Evolutionary conservation across 2,797 vertebrate species (phyloP).

Genomic region (Acipenser transmontanus): DNA sequence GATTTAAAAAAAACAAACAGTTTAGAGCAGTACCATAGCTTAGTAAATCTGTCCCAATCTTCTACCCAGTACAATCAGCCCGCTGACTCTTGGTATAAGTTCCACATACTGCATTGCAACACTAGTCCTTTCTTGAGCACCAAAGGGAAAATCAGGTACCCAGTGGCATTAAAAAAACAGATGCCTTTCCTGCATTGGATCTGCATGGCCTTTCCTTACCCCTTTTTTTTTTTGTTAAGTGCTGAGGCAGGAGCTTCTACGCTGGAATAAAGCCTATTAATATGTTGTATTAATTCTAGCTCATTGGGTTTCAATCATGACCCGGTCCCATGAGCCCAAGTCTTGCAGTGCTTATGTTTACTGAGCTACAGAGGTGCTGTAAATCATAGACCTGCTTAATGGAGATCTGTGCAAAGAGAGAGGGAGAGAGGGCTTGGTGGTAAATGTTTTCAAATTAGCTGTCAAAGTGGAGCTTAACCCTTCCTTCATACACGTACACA

Average conservation of each 20-base stretch:
- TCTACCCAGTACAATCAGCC: too few species aligned
- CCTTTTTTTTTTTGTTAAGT: constrained; percentile 10
- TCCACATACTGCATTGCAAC: too few species aligned
- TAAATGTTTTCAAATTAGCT: constrained; percentile 20
- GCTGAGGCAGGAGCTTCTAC: constrained; percentile 6
- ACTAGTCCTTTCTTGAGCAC: too few species aligned
- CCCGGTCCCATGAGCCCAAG: constrained; percentile 16
- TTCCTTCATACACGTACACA: background rate
- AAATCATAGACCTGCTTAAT: constrained; percentile 39
- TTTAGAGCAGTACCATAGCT: too few species aligned
- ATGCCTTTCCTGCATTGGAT: background rate
- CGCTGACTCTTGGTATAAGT: too few species aligned
- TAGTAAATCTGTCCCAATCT: too few species aligned
- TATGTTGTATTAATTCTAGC: constrained; percentile 38
- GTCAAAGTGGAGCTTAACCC: background rate
- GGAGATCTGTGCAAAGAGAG: constrained; percentile 20
- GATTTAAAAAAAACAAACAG: too few species aligned
- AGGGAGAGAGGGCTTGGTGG: background rate
- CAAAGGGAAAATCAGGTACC: too few species aligned
- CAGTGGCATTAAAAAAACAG: too few species aligned
- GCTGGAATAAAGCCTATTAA: constrained; percentile 22
- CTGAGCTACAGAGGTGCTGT: constrained; percentile 33
- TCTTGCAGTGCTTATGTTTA: constrained; percentile 30
- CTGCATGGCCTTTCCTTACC: background rate
- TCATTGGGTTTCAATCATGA: constrained; percentile 30